These are phyloP conservation scores for Amniataba percoides DNA, from an alignment of 2,797 vertebrate genomes.

Conservation along the genomic window DNA sequence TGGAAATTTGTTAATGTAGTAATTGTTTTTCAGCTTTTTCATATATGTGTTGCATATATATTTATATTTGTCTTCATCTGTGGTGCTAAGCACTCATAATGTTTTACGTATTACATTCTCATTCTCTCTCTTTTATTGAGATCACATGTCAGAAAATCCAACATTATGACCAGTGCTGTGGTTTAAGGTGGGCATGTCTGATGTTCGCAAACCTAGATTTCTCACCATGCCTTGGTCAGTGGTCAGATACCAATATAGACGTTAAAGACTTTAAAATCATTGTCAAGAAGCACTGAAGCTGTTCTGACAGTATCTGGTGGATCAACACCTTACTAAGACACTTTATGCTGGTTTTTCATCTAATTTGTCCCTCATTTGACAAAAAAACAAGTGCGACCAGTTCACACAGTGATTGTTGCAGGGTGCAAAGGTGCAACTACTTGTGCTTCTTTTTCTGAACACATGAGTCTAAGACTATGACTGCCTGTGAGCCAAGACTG, in stretches of 20 bases:
- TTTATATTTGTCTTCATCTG: neutral
- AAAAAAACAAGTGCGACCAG: too few species aligned
- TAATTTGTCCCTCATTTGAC: too few species aligned
- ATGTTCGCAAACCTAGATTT: neutral
- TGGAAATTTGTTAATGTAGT: constrained; percentile 5
- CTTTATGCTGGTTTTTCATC: too few species aligned
- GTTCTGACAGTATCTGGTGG: too few species aligned
- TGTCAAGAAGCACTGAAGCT: too few species aligned
- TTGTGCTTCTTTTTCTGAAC: neutral
- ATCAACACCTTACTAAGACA: too few species aligned
- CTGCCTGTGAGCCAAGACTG: neutral
- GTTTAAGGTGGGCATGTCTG: neutral
- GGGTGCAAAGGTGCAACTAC: neutral
- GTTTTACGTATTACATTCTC: neutral
- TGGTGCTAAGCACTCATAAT: neutral
- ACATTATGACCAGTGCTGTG: neutral
- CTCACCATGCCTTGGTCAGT: neutral
- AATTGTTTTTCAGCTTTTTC: constrained; percentile 21
- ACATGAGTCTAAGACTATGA: neutral
- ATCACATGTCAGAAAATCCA: neutral
- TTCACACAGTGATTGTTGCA: neutral
- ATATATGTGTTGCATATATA: constrained; percentile 1
- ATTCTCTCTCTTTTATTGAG: neutral
- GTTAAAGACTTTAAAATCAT: too few species aligned
- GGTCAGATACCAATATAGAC: neutral